Evolutionary conservation across 2,888 invertebrate species (phyloP).

Genomic region (Uloborus plumipes): DNA sequence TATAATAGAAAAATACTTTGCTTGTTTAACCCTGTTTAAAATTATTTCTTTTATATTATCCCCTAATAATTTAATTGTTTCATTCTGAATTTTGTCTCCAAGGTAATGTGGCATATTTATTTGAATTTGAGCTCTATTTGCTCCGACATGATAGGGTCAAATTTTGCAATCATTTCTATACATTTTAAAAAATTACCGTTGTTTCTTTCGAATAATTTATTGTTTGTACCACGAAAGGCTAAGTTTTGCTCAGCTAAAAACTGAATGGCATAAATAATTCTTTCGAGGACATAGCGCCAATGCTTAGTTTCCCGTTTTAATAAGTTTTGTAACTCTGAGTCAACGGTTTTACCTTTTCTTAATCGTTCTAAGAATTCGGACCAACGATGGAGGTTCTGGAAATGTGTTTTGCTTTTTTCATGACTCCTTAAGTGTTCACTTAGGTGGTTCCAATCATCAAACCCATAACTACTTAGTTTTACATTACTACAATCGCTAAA

Average conservation of each 20-base stretch:
- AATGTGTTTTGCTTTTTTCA: background rate
- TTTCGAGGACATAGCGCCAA: background rate
- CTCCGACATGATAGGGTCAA: background rate
- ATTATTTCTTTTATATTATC: background rate
- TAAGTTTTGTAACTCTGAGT: constrained; percentile 3
- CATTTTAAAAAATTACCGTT: constrained; percentile 1
- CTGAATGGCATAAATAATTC: background rate
- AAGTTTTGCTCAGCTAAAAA: background rate
- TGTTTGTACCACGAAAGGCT: background rate
- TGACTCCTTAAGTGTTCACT: background rate
- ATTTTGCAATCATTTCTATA: constrained; percentile 3
- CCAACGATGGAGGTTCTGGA: background rate
- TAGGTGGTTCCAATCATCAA: background rate
- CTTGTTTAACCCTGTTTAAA: background rate
- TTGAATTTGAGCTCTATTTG: constrained; percentile 5
- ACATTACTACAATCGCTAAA: background rate
- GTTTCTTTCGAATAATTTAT: constrained; percentile 1
- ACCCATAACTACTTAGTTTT: background rate
- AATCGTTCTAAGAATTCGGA: background rate
- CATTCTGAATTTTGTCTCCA: constrained; percentile 5
- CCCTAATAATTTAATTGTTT: constrained; percentile 3
- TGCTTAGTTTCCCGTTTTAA: background rate
- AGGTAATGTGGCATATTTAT: background rate
- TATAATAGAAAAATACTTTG: background rate
- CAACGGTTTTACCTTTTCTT: background rate